Evolutionary conservation across 1,140 invertebrate species (phyloP), one percentile per base, ranked within the genome.

Genomic region (Pachyrhynchus sulphureomaculatus): DNA sequence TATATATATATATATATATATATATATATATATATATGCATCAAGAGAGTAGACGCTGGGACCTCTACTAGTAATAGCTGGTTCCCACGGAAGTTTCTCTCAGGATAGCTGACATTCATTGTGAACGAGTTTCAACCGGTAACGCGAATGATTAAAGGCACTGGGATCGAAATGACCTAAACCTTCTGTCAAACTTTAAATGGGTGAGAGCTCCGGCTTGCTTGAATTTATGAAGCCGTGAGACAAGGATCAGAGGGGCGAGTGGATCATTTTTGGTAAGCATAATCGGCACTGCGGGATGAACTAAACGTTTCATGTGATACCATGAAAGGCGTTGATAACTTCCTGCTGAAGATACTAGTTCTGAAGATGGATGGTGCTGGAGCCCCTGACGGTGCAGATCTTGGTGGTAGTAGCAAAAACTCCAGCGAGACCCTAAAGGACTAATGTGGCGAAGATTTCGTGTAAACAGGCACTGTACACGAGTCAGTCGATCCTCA

Each of bases 141-240:
- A 89, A 87, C 90, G 88, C 86, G 84, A 90, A 89, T 88, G 87
- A 89, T 89, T 89, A 90, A 87, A 88, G 86, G 86, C 79, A 77
- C 88, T 86, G 84, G 87, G 86, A 83, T 75, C 83, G 83, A 86
- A 87, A 87, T 79, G 79, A 77, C 80, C 84, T 89, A 82, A 85
- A 89, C 85, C 87, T 89, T 90, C 90, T 91, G 86, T 90, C 88
- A 90, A 90, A 91, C 88, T 91, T 86, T 88, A 86, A 91, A 89
- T 89, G 83, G 85, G 84, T 90, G 82, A 85, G 87, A 88, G 79
- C 81, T 80, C 79, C 77, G 80, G 79, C 82, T 86, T 87, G 80
- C 86, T 87, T 82, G 76, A 87, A 75, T 48, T 71, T 9, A 21
- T 81, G 81, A 83, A 84, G 79, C 76, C 75, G 72, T 64, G 75